phyloP scores from a whole-genome alignment of 2,113 vertebrate species.

The Festucalex cinctus region DNA sequence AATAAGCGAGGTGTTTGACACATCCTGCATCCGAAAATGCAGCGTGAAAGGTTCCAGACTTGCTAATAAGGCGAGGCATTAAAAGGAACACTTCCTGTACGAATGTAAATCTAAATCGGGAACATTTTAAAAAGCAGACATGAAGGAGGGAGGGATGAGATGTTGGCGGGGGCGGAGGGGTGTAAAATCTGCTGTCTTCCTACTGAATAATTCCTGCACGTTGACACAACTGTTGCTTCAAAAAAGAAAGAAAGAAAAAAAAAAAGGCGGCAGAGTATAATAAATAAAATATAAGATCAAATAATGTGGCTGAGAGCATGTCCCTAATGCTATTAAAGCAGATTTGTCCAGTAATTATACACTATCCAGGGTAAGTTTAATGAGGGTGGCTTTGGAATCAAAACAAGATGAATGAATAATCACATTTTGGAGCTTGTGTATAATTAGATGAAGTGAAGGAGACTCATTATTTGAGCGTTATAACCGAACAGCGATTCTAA shows the following conservation, averaged over 20 bases:
- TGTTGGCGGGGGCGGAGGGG: neutral
- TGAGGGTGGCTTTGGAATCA: neutral
- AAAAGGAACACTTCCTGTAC: neutral
- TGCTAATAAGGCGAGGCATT: neutral
- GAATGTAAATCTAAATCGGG: neutral
- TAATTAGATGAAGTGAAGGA: constrained; percentile 3
- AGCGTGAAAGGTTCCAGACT: neutral
- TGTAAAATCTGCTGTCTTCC: constrained; percentile 5
- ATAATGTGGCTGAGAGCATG: neutral
- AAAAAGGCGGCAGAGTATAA: neutral
- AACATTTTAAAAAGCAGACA: neutral
- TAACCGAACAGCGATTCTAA: neutral
- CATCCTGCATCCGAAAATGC: neutral
- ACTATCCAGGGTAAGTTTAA: neutral
- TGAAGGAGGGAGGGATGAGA: neutral
- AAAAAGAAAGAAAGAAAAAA: neutral
- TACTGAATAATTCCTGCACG: constrained; percentile 2
- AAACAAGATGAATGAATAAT: constrained; percentile 8
- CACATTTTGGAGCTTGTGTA: neutral
- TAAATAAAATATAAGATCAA: neutral
- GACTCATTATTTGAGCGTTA: constrained; percentile 8
- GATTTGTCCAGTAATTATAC: neutral
- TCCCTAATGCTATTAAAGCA: neutral
- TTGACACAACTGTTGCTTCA: constrained; percentile 4
- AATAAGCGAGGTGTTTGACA: too few relatives aligned